Evolutionary conservation across 2,888 invertebrate genomes (phyloP).

Genomic region (Leptopilina drosophilae): DNA sequence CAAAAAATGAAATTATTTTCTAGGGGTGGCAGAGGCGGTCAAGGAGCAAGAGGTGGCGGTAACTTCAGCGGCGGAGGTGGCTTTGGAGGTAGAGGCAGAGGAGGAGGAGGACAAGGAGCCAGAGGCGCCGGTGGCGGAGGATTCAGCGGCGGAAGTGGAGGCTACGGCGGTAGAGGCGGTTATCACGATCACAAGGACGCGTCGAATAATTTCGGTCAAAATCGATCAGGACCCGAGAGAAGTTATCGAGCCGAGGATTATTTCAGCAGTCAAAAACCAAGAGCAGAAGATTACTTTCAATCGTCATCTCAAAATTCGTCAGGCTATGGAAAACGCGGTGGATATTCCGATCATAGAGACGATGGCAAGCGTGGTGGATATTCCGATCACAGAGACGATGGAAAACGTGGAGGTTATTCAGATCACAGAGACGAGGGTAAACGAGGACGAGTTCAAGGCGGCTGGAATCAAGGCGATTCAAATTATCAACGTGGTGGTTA

Average conservation of each 20-base stretch:
- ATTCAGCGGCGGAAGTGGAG: constrained; percentile 54
- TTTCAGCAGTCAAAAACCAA: constrained; percentile 47
- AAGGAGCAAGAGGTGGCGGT: constrained; percentile 56
- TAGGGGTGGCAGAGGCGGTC: constrained; percentile 13
- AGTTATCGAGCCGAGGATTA: constrained; percentile 47
- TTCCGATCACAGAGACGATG: constrained; percentile 55
- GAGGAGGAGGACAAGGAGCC: constrained; percentile 55
- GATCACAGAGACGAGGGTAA: constrained; percentile 59
- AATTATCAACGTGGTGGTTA: constrained; percentile 57
- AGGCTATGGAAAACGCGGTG: constrained; percentile 51
- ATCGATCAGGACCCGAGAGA: constrained; percentile 40
- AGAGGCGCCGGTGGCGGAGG: constrained; percentile 72
- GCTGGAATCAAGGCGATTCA: constrained; percentile 70
- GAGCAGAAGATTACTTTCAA: constrained; percentile 18
- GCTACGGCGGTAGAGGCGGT: constrained; percentile 61
- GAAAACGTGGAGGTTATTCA: constrained; percentile 51
- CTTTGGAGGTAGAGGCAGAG: constrained; percentile 67
- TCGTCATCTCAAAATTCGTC: not conserved
- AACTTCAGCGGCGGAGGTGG: constrained; percentile 68
- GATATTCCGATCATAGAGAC: constrained; percentile 56
- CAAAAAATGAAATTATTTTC: not conserved
- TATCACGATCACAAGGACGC: constrained; percentile 56
- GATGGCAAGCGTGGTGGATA: constrained; percentile 29
- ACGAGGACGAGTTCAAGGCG: constrained; percentile 71
- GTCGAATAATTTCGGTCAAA: constrained; percentile 54